Evolutionary conservation across 2,797 vertebrate genomes (phyloP).

Genomic region (Dermochelys coriacea): DNA sequence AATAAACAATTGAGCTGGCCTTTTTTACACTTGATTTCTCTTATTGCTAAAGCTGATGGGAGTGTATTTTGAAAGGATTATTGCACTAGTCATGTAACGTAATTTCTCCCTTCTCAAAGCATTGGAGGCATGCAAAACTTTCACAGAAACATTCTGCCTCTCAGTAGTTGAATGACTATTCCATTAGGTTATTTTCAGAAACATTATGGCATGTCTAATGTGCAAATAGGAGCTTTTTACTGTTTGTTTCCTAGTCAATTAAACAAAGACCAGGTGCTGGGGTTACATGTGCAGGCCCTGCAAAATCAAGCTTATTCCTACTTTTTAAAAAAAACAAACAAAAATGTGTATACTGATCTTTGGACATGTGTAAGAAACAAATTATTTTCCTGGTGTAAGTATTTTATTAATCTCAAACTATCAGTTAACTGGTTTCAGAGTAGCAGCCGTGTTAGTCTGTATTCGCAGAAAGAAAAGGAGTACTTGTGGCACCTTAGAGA

Average conservation of each 20-base stretch:
- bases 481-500: no score
- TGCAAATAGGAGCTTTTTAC: not conserved
- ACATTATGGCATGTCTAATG: not conserved
- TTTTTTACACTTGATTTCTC: no score
- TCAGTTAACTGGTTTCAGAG: no score
- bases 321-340: not conserved
- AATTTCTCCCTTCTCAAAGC: no score
- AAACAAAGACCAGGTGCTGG: not conserved
- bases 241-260: no score
- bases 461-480: no score
- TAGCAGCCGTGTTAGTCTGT: no score
- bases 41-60: not conserved
- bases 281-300: not conserved
- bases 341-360: not conserved
- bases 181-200: not conserved
- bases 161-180: no score
- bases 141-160: not conserved
- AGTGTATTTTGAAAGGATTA: not conserved
- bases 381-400: not conserved
- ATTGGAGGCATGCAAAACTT: not conserved
- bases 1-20: not conserved
- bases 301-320: not conserved
- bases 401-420: no score
- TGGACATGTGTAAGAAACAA: not conserved
- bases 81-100: not conserved